Base-by-base conservation (phyloP, 2,113 vertebrate species). In the Sprattus sprattus region DNA sequence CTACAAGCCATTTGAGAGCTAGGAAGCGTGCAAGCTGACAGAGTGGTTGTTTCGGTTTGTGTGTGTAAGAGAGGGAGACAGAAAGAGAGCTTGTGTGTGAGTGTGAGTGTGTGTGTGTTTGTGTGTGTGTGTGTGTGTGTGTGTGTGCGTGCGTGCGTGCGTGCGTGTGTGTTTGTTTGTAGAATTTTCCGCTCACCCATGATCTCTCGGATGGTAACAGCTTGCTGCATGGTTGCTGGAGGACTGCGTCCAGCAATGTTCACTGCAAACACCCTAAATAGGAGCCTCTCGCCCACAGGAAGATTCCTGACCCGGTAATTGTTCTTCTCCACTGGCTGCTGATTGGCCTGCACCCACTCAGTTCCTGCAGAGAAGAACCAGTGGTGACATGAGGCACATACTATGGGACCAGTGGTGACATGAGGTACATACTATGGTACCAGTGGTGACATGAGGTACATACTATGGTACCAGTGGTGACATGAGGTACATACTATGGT, bases 171-270 rank as follows among this genome's bases (percentile, higher is more conserved):
- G 25, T 32, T 2, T 75, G 10, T 75, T 13, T 75, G 67, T 39
- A 15, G 28, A 32, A 39, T 6, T 57, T n/a, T 57, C 2, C 25
- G 13, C 96, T 95, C 85, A 97, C 97, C 94, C 39, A 96, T 92
- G 81, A 98, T 96, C 92, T 98, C 97, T 83, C 91, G 92, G 93
- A 98, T 96, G 22, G 95, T 97, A 89, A 98, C 96, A 0, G 95
- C 91, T 91, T 97, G 96, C 0, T 67, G 0, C 71, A 96, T 89
- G 0, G 88, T 89, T 82, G 95, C 96, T 0, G 96, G 97, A 16
- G 84, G 86, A 87, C 97, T 97, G 82, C 92, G 93, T 0, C 97
- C 97, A 0, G 97, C 97, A 0, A 96, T 94, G 93, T 98, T 98
- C 71, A 97, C 89, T 0, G 95, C 94, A 2, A 91, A 85, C 3